Base-by-base conservation (phyloP, 2,888 invertebrate genomes). In the Erebia palarica region DNA sequence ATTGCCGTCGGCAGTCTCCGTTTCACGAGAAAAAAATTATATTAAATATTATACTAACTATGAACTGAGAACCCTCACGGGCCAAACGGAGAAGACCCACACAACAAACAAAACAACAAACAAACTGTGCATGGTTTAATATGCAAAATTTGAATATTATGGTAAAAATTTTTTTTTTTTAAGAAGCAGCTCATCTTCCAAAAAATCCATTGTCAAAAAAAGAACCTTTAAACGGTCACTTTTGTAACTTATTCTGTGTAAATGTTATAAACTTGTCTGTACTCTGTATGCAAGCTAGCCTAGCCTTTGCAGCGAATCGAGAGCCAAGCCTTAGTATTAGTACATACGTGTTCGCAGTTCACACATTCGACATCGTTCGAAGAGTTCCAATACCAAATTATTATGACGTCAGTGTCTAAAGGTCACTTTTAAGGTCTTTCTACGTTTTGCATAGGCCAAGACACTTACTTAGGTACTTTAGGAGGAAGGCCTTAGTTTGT, bases 281-380 rank as follows among this genome's bases (percentile, higher is more conserved):
- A 78, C n/a, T 51, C n/a, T 51, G 51, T 14, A 55, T 79, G 79
- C 78, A 78, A 84, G 84, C 87, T 86, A 85, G 86, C 86, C 87
- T 86, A 85, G 86, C 86, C 83, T 83, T 85, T 85, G 86, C 84
- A 82, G 84, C 84, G 84, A 86, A 88, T 86, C 82, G 86, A 90
- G 87, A 88, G 85, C 89, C 89, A 10, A 16, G 8, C 3, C 10
- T 55, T 10, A 55, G 55, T 18, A 11, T n/a, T n/a, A n/a, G n/a
- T n/a, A n/a, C n/a, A n/a, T 2, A 3, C 10, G 55, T 36, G 36
- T 7, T 36, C 7, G 36, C 36, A 7, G 1, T 55, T 53, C 3
- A 9, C 9, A 55, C 11, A 16, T 55, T 55, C 18, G 55, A 18
- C 10, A 18, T 10, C 10, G 10, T 55, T 55, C 10, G 18, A 18